A percentile compares a stretch with the other conserved stretches of the same genome.
Evolutionary conservation across 2,888 invertebrate genomes (phyloP).

Genomic region (Nudaria mundana): DNA sequence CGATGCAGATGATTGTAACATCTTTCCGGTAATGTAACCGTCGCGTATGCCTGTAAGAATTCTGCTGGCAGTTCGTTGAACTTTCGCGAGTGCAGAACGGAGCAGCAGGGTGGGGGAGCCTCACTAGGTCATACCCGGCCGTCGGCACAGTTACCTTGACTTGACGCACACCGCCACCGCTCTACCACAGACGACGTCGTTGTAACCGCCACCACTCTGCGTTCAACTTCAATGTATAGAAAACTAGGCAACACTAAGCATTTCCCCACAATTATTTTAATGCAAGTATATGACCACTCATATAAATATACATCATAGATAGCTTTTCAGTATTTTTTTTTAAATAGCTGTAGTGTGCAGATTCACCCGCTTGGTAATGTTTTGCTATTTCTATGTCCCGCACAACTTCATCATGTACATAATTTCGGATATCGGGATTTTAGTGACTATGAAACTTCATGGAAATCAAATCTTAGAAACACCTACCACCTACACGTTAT

Average conservation of each 20-base stretch:
- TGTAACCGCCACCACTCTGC: slow-evolving; percentile 35
- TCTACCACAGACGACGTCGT: slow-evolving; percentile 31
- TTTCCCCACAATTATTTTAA: slow-evolving; percentile 44
- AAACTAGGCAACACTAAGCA: slow-evolving; percentile 64
- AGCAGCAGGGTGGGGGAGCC: slow-evolving; percentile 67
- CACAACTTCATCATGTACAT: too few relatives aligned
- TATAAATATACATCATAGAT: not conserved
- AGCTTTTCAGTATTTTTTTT: too few relatives aligned
- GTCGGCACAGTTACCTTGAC: slow-evolving; percentile 81
- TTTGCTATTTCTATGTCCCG: too few relatives aligned
- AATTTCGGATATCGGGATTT: too few relatives aligned
- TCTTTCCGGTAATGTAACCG: slow-evolving; percentile 79
- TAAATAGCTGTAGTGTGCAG: too few relatives aligned
- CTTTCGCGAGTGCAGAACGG: slow-evolving; percentile 78
- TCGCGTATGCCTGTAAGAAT: slow-evolving; percentile 76
- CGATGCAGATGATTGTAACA: slow-evolving; percentile 63
- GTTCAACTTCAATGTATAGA: slow-evolving; percentile 57
- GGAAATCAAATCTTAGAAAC: too few relatives aligned
- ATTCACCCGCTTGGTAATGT: too few relatives aligned
- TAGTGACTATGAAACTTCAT: too few relatives aligned
- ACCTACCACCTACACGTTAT: too few relatives aligned
- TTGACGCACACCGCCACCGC: slow-evolving; percentile 56
- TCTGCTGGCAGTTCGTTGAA: slow-evolving; percentile 76
- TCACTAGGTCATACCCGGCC: slow-evolving; percentile 78
- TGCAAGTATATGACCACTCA: slow-evolving; percentile 32